Evolutionary conservation across 2,797 vertebrate genomes (phyloP), one percentile per base, ranked within the genome.

Genomic region (Acropternis orthonyx): DNA sequence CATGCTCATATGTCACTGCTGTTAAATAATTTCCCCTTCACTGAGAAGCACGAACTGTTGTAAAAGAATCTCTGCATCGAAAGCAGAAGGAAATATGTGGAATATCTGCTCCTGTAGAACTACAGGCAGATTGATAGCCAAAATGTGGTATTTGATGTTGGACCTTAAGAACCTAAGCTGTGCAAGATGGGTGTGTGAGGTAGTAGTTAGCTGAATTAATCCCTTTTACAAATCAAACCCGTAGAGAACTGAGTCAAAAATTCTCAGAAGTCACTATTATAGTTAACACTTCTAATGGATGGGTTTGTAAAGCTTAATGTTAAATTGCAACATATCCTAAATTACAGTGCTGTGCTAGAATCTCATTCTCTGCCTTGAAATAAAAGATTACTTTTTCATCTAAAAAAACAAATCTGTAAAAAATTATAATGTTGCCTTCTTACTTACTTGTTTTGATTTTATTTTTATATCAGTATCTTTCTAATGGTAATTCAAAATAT

Each of bases 141-240:
- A 67, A 74, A 75, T 16, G 22, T 79, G 51, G 7, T 24, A 62
- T 18, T 55, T 73, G 58, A 10, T 37, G 21, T 14, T 0, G 32
- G 63, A 58, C 17, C n/a, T 21, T 2, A 24, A 87, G 15, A n/a
- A 55, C n/a, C 41, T 54, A 43, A 49, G 41, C 55, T 36, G 6
- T 52, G 16, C 12, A 22, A 41, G 15, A 0, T 30, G 6, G 10
- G 34, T 22, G 9, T 10, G 0, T 10, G 3, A 52, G 14, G 10
- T 23, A 20, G 17, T 19, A n/a, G 23, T 67, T 21, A 36, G 30
- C 21, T 51, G 32, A 36, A 36, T 41, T 80, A 93, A 92, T 73
- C 37, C 10, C 8, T 44, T 75, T 32, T 51, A 17, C 28, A 16
- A 55, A 44, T 85, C 43, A 78, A 76, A 36, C 14, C 36, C 30